Base-by-base conservation (phyloP, 2,888 invertebrate species). In the Agonopterix subpropinquella region DNA sequence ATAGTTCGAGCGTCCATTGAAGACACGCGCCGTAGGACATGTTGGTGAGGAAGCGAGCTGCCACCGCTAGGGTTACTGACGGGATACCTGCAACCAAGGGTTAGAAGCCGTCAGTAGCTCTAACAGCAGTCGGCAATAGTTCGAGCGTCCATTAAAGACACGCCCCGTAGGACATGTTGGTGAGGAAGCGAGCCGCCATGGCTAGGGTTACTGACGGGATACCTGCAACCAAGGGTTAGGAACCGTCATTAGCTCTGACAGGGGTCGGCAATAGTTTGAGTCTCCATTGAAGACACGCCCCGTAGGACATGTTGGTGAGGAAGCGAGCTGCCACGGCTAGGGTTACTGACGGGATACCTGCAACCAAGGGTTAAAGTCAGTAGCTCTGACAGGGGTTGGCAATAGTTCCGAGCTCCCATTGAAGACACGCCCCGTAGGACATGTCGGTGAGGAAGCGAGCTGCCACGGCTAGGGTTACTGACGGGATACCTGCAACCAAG, bases 361-460 rank as follows among this genome's bases (percentile, higher is more conserved):
- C 10, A 39, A 18, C 39, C 39, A 39, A n/a, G 9, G 39, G n/a
- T 4, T 9, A 39, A 10, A 71, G 37, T 78, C 80, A 8, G 73
- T 64, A 0, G 77, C 77, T 2, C 80, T 60, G 48, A 74, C 71
- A 1, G 64, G 59, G 0, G 80, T 80, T 3, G 80, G 80, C 58
- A 81, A 54, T 50, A 77, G 53, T 61, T 80, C n/a, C 80, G 0
- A 74, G 64, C 8, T 65, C 62, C 59, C 78, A 73, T 59, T 80
- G 80, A 49, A 73, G 64, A 43, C 72, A 61, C 1, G 70, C 61
- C 18, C 68, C 64, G 45, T 73, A 67, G 10, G 76, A 57, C 77
- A 81, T 80, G 65, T 80, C 80, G 50, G 70, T 64, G 55, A 68
- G 66, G 65, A 81, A 79, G 8, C 80, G 70, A 2, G 73, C 68